Conservation (phyloP, 2,113 vertebrate genomes). For the Pelecanoides urinatrix region DNA sequence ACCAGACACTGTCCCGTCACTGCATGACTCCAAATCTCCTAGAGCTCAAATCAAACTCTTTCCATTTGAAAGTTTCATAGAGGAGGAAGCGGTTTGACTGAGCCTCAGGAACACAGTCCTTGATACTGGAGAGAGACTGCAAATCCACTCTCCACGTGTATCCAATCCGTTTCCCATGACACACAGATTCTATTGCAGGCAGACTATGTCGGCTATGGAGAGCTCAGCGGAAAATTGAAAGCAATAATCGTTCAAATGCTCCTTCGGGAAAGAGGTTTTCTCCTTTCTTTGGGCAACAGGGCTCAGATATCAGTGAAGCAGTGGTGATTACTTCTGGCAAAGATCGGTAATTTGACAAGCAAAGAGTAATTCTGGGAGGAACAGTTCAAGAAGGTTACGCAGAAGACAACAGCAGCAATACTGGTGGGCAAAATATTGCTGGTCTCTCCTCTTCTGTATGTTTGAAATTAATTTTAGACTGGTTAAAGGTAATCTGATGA, state of each 20-base stretch:
- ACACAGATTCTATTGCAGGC: background rate
- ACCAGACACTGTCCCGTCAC: background rate
- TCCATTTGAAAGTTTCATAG: background rate
- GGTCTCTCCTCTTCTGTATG: background rate
- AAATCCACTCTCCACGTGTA: background rate
- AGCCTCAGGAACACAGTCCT: background rate
- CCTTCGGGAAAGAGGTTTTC: background rate
- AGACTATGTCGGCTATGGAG: accelerated
- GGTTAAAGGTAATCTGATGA: background rate
- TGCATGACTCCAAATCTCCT: background rate
- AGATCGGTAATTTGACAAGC: background rate
- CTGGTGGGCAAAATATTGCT: background rate
- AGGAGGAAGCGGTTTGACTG: background rate
- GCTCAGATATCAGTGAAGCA: background rate
- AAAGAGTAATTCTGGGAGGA: background rate
- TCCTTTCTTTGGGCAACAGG: background rate
- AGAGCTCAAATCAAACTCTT: background rate
- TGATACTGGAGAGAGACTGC: background rate
- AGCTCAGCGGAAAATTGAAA: background rate
- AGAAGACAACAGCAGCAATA: background rate
- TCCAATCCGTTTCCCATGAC: background rate
- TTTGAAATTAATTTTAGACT: background rate
- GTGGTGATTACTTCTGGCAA: background rate
- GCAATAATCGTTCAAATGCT: background rate
- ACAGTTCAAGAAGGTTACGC: background rate